Evolutionary conservation across 2,113 vertebrate genomes (phyloP).

Genomic region (Vanacampus margaritifer): DNA sequence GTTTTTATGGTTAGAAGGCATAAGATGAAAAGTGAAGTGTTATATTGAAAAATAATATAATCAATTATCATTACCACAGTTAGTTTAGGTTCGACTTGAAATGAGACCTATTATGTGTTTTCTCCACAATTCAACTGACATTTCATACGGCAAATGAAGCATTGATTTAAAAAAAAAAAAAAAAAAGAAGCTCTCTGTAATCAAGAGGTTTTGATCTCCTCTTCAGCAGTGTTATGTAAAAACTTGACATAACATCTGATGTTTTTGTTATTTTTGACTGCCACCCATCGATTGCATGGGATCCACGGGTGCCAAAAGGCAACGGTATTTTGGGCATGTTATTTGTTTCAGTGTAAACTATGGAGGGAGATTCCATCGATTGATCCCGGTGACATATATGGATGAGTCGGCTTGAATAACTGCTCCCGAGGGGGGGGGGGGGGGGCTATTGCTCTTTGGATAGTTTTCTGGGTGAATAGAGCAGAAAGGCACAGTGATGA

Average conservation of each 20-base stretch:
- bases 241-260: constrained; percentile 32
- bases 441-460: background rate
- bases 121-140: too few species aligned
- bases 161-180: too few species aligned
- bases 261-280: constrained; percentile 44
- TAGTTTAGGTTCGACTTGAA: too few species aligned
- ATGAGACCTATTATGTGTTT: too few species aligned
- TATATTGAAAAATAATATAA: too few species aligned
- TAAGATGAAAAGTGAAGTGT: too few species aligned
- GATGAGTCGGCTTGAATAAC: constrained; percentile 18
- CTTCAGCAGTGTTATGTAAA: constrained; percentile 11
- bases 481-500: constrained; percentile 11
- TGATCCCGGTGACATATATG: constrained; percentile 32
- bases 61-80: too few species aligned
- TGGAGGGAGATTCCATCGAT: constrained; percentile 18
- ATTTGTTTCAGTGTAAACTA: constrained; percentile 20
- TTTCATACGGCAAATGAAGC: too few species aligned
- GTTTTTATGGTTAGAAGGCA: too few species aligned
- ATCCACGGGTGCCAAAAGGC: constrained; percentile 22
- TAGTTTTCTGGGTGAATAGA: constrained; percentile 4
- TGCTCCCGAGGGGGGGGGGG: background rate
- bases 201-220: constrained; percentile 18
- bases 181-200: constrained; percentile 12
- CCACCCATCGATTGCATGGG: constrained; percentile 27
- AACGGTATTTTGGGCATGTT: constrained; percentile 16